Conservation (phyloP, 2,888 invertebrate species). For the Lapara coniferarum region DNA sequence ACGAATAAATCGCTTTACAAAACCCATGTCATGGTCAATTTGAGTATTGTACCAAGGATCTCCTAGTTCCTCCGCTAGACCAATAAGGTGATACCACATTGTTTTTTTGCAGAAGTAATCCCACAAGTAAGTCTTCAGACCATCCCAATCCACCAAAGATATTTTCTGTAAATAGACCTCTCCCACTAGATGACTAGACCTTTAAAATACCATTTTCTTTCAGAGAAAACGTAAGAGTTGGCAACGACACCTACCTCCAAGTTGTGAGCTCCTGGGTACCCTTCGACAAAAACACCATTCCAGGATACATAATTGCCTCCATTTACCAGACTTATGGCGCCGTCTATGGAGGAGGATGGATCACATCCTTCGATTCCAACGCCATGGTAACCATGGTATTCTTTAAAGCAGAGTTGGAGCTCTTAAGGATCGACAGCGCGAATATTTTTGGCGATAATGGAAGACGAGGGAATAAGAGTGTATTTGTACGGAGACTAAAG, state of each 20-base stretch:
- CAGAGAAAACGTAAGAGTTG: conserved; percentile 57
- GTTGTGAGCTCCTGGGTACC: conserved; percentile 76
- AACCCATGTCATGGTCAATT: no score
- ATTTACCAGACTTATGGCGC: conserved; percentile 64
- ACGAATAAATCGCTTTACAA: no score
- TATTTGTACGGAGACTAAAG: conserved; percentile 49
- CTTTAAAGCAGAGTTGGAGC: conserved; percentile 65
- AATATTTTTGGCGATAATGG: conserved; percentile 53
- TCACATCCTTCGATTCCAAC: conserved; percentile 71
- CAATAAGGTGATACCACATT: no score
- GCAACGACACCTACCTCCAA: conserved; percentile 59
- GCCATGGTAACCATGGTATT: conserved; percentile 75
- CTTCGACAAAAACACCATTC: conserved; percentile 59
- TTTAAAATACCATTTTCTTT: not conserved
- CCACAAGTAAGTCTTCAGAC: no score
- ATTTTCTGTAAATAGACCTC: no score
- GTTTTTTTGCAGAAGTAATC: no score
- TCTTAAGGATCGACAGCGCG: conserved; percentile 59
- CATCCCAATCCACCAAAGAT: no score
- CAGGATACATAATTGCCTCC: conserved; percentile 62
- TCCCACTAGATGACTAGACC: no score
- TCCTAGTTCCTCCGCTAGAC: no score
- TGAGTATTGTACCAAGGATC: no score
- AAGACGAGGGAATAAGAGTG: conserved; percentile 35
- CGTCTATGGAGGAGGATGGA: conserved; percentile 72